phyloP scores from a whole-genome alignment of 2,888 invertebrate species.

The Lasiommata megera region DNA sequence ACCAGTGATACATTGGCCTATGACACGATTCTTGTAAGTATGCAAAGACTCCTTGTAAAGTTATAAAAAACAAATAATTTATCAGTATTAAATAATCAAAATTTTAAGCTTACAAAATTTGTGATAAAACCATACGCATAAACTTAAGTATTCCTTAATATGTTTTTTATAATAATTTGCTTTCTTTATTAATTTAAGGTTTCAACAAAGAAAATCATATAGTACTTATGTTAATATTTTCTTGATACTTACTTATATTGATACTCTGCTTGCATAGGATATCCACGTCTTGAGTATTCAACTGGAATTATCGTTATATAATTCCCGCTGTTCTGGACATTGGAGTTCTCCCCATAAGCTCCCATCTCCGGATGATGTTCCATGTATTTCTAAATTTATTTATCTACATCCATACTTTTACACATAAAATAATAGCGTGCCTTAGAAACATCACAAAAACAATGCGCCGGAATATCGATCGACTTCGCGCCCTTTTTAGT shows the following conservation, averaged over 20 bases:
- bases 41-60: no score
- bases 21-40: no score
- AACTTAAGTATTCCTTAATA: no score
- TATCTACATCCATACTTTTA: neutral
- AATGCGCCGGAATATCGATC: constrained; percentile 54
- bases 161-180: no score
- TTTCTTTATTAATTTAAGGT: no score
- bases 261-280: constrained; percentile 80
- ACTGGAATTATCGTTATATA: constrained; percentile 83
- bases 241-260: constrained; percentile 80
- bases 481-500: constrained; percentile 49
- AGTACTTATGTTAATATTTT: no score
- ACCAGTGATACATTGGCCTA: no score
- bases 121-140: no score
- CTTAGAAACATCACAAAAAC: neutral
- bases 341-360: constrained; percentile 71
- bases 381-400: constrained; percentile 47
- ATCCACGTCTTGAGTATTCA: constrained; percentile 79
- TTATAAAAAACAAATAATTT: no score
- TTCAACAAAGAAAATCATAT: no score
- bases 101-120: no score
- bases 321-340: constrained; percentile 75
- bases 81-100: no score
- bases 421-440: neutral
- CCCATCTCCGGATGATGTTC: constrained; percentile 75